Evolutionary conservation across 1,140 invertebrate species (phyloP), one percentile per base, ranked within the genome.

Genomic region (Drosophila sturtevanti): DNA sequence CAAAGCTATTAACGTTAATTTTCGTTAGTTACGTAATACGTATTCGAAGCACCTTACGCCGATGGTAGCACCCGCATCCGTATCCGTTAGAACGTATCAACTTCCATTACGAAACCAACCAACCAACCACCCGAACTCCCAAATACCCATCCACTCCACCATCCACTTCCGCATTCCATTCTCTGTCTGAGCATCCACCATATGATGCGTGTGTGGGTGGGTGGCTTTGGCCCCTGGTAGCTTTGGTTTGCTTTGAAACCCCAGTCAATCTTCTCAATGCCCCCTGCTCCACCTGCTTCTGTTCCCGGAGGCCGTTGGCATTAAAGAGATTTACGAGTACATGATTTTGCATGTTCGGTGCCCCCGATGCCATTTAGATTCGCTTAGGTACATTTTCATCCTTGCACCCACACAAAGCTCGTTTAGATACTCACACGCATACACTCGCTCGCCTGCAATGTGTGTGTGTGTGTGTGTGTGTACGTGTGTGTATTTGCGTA

Each of bases 351-450:
- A 89, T 89, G 84, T 89, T 89, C 84, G 77, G 85, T 80, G 84
- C 84, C 77, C 80, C 85, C 62, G 80, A 89, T 89, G 80, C 84
- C 85, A 89, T 89, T 89, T 89, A 89, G 85, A 89, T 89, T 85
- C 85, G 84, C 85, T 89, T 89, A 89, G 85, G 84, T 89, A 89
- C 84, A 89, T 89, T 89, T 84, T 89, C 84, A 89, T 89, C 80
- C 80, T 84, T 68, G 61, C 79, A 77, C 63, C 77, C 77, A 68
- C 65, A 63, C 60, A 31, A 51, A 31, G 22, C 61, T 63, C 60
- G 48, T 63, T 51, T 55, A 31, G 58, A 41, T 35, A 61, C 41
- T 62, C 70, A 16, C 37, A 22, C 52, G 64, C 27, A 51, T 55
- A 61, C 38, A 71, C 22, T n/a, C 34, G 22, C 54, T n/a, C 21